Evolutionary conservation across 64 coral and sea anemone species (phyloP), one percentile per base, ranked within the genome.

Genomic region (Montipora sp.): DNA sequence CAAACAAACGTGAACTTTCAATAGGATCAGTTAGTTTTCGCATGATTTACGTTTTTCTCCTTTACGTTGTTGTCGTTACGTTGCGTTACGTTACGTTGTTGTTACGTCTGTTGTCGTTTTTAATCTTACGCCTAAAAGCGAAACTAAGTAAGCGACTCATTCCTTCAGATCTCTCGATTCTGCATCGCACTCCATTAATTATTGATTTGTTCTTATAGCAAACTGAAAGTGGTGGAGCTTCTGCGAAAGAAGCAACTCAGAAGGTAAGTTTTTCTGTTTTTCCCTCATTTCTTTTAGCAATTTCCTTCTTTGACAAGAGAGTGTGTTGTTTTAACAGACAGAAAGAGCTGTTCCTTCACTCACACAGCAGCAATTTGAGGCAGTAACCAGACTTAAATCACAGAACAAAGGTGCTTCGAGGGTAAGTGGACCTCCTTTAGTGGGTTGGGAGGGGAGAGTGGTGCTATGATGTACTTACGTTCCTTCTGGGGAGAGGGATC

Each of bases 351-450:
- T 71, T 57, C 47, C 75, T 22, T 73, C 22, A 5, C 68, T 95
- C 53, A 79, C 75, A 5, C 36, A 53, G 45, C 81, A 95, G 46
- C 89, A 95, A 9, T 82, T 80, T 67, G 94, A 95, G 23, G 53
- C 76, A 3, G 68, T 95, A 14, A 68, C 44, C 5, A 75, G 90
- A 15, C 83, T 95, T 3, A 78, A 87, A 71, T 81, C 53, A 58
- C 82, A 92, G 69, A 81, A 60, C 77, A 90, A 79, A 88, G 90
- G 89, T 20, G 89, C 89, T 83, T 95, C 94, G 10, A 70, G 94
- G 90, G 94, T 95, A 95, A 92, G 51, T 75, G 14, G 0, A 4
- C 11, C 4, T 63, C 60, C 14, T 63, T 63, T 63, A 16, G 3
- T 63, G 60, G 60, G 8, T 12, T 7, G 60, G 60, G 14, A 16